Evolutionary conservation across 2,888 invertebrate species (phyloP).

Genomic region (Pycnomerus fuliginosus): DNA sequence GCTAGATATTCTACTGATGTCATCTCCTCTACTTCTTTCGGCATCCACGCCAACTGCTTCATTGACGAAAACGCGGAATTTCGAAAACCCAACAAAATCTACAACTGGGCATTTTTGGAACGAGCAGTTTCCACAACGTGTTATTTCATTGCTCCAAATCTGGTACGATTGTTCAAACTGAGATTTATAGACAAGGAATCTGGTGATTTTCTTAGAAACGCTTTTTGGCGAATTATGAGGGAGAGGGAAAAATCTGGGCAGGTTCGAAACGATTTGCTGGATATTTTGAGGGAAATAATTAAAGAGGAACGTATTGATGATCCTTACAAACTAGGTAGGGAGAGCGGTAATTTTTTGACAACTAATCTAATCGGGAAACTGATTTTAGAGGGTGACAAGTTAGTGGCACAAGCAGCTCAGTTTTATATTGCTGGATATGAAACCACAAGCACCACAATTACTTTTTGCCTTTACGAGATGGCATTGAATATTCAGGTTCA

Average conservation of each 20-base stretch:
- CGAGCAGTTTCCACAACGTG: conserved; percentile 20
- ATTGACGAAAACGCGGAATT: conserved; percentile 28
- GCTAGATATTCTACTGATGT: conserved; percentile 26
- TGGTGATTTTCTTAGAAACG: conserved; percentile 18
- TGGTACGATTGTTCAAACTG: conserved; percentile 24
- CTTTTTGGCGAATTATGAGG: conserved; percentile 23
- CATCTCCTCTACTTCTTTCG: conserved; percentile 29
- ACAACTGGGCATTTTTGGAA: conserved; percentile 18
- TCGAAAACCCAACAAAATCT: conserved; percentile 19
- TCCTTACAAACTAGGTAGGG: conserved; percentile 14
- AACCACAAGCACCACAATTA: conserved; percentile 53
- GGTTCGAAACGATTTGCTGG: conserved; percentile 27
- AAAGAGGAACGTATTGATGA: conserved; percentile 18
- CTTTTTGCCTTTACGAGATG: too few species aligned
- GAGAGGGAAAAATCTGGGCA: conserved; percentile 19
- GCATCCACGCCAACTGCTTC: conserved; percentile 29
- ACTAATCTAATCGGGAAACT: too few species aligned
- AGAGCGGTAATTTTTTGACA: too few species aligned
- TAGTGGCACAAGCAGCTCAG: conserved; percentile 49
- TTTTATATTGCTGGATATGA: conserved; percentile 56
- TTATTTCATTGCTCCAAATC: conserved; percentile 26
- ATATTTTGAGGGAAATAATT: conserved; percentile 25
- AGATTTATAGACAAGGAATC: conserved; percentile 24
- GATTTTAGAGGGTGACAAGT: conserved; percentile 34
- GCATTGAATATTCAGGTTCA: too few species aligned